Evolutionary conservation across 1,140 invertebrate species (phyloP).

Genomic region (Drosophila kurseongensis): DNA sequence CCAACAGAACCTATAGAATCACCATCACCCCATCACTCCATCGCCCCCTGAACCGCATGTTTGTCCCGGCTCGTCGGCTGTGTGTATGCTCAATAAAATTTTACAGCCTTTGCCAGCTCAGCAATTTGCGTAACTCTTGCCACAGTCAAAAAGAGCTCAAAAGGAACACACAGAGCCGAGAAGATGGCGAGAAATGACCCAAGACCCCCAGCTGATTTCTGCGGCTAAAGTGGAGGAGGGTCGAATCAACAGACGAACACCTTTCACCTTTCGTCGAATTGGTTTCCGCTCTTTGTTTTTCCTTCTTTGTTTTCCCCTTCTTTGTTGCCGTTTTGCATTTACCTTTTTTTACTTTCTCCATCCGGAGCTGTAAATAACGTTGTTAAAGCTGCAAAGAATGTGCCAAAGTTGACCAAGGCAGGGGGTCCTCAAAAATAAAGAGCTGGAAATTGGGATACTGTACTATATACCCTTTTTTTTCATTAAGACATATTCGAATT

Average conservation of each 20-base stretch:
- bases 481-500: background rate
- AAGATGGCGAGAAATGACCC: conserved; percentile 9
- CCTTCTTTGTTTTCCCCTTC: background rate
- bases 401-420: conserved; percentile 21
- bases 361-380: conserved; percentile 65
- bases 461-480: background rate
- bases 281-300: conserved; percentile 22
- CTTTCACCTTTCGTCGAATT: conserved; percentile 69
- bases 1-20: background rate
- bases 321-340: conserved; percentile 22
- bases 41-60: conserved; percentile 57
- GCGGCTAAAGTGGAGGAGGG: conserved; percentile 4
- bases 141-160: conserved; percentile 13
- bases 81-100: conserved; percentile 77
- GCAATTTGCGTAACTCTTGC: conserved; percentile 78
- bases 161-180: background rate
- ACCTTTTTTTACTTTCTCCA: conserved; percentile 13
- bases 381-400: conserved; percentile 49
- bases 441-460: background rate
- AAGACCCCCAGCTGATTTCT: conserved; percentile 11
- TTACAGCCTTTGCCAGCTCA: conserved; percentile 79
- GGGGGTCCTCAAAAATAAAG: conserved; percentile 18
- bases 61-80: conserved; percentile 57
- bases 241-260: conserved; percentile 64
- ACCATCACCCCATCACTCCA: background rate